Percentiles rank a stretch among this genome's conserved stretches.
Evolutionary conservation across 2,797 vertebrate species (phyloP).

Genomic region (Clarias platycephalus): DNA sequence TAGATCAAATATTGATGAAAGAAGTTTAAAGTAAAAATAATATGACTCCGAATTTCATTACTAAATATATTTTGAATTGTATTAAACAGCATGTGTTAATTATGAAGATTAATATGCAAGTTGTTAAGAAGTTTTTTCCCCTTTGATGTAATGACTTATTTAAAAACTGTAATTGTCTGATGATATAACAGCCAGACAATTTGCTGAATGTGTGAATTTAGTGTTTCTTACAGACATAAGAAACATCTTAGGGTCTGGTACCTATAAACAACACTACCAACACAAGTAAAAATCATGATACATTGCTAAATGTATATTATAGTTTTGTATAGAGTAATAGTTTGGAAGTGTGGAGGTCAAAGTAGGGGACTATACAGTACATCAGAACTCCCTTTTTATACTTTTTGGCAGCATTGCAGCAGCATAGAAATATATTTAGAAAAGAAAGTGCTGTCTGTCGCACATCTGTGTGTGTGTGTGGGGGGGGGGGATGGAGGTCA

Average conservation of each 20-base stretch:
- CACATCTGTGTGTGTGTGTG: not conserved
- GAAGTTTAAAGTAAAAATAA: not conserved
- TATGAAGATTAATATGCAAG: not conserved
- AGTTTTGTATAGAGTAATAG: not conserved
- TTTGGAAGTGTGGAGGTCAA: not conserved
- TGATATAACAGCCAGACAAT: not conserved
- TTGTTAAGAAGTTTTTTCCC: no score
- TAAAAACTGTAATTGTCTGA: not conserved
- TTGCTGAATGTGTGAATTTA: slow-evolving; percentile 10
- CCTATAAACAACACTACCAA: slow-evolving; percentile 12
- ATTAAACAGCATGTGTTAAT: not conserved
- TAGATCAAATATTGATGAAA: not conserved
- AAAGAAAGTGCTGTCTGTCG: not conserved
- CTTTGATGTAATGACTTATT: not conserved
- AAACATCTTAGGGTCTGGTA: slow-evolving; percentile 11
- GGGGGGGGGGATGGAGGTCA: not conserved
- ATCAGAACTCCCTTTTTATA: not conserved
- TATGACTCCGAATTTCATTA: not conserved
- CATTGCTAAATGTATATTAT: not conserved
- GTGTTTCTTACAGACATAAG: slow-evolving; percentile 15
- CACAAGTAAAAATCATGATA: not conserved
- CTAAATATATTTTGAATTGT: not conserved
- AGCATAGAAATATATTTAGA: not conserved
- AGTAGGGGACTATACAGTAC: not conserved
- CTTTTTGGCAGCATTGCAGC: not conserved